Conservation (phyloP, 2,797 vertebrate species). For the Allobates femoralis region DNA sequence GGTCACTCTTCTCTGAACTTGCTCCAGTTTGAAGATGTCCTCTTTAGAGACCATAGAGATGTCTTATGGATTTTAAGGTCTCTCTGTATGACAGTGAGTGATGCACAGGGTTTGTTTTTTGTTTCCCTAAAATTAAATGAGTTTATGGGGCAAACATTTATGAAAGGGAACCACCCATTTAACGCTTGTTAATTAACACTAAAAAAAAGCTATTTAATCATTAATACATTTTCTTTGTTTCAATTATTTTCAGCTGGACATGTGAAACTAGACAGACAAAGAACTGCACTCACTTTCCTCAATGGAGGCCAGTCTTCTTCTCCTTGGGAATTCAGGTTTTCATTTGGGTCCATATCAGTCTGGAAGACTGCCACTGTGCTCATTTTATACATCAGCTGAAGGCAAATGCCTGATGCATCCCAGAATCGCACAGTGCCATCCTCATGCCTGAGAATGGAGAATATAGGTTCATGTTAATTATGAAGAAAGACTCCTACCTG, state of each 20-base stretch:
- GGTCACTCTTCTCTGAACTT: too few relatives aligned
- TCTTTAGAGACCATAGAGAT: too few relatives aligned
- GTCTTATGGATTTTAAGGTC: too few relatives aligned
- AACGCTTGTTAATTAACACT: too few relatives aligned
- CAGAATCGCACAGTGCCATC: constrained; percentile 96
- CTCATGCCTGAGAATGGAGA: constrained; percentile 83
- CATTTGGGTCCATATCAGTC: constrained; percentile 90
- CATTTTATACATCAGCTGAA: constrained; percentile 91
- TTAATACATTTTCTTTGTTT: background rate
- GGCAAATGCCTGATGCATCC: constrained; percentile 95
- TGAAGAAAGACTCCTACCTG: background rate
- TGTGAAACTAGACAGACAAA: background rate
- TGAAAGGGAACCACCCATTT: too few relatives aligned
- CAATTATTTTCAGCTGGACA: background rate
- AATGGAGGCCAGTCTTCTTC: constrained; percentile 98
- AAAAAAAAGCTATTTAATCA: too few relatives aligned
- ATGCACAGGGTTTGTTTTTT: too few relatives aligned
- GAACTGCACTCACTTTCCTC: constrained; percentile 84
- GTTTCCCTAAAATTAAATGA: too few relatives aligned
- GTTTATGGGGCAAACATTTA: too few relatives aligned
- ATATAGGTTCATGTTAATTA: background rate
- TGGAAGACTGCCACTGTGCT: constrained; percentile 91
- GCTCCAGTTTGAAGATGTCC: too few relatives aligned
- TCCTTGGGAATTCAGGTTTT: constrained; percentile 86
- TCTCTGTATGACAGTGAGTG: too few relatives aligned